Conservation (phyloP, 2,797 vertebrate species). For the Phoeniculus purpureus region DNA sequence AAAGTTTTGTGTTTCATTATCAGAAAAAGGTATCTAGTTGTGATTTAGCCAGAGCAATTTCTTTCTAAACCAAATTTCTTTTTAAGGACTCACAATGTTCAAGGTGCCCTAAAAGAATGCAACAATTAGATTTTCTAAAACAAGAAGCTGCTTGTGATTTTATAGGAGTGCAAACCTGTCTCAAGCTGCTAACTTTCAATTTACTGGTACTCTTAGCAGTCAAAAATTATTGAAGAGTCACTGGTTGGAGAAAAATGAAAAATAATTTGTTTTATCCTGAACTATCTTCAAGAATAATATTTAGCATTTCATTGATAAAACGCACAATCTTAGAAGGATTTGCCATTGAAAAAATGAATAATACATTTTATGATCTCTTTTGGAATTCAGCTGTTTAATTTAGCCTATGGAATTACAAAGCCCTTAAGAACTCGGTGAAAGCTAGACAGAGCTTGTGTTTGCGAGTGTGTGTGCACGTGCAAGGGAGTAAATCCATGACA, state of each 20-base stretch:
- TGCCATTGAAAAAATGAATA: background rate
- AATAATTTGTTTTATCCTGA: background rate
- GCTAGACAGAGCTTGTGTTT: background rate
- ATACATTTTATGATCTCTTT: background rate
- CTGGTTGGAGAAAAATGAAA: background rate
- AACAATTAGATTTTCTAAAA: slow-evolving; percentile 28
- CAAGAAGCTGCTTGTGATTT: slow-evolving; percentile 15
- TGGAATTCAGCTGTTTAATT: background rate
- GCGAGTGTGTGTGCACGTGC: background rate
- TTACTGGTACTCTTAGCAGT: slow-evolving; percentile 22
- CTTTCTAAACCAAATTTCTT: background rate
- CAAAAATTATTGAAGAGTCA: slow-evolving; percentile 13
- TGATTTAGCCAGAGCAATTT: background rate
- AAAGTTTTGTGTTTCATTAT: background rate
- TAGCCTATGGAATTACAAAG: background rate
- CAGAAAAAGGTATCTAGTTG: background rate
- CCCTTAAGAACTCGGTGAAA: background rate
- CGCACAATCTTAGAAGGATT: background rate
- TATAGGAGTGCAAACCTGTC: slow-evolving; percentile 8
- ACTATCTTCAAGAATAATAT: background rate
- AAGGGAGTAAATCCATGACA: background rate
- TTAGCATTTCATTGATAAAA: background rate
- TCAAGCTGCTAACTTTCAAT: slow-evolving; percentile 44
- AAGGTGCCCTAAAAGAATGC: background rate
- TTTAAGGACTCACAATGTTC: background rate